These are phyloP conservation scores for Mormyrus proboscirostris DNA, from an alignment of 2,797 vertebrate genomes.

Conservation along the genomic window DNA sequence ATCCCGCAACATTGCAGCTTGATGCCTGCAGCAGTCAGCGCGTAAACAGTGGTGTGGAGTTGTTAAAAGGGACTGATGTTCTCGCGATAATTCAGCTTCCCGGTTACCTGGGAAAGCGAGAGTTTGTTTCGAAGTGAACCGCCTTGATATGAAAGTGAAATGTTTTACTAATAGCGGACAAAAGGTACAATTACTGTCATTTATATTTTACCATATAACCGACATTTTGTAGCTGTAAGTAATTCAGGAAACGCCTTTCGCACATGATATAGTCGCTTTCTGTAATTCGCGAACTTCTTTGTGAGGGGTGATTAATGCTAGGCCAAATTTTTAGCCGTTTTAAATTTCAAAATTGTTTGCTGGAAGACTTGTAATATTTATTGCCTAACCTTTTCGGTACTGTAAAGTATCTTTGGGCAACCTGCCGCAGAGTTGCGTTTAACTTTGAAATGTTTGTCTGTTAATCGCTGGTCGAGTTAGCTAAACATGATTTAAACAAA, in stretches of 20 bases:
- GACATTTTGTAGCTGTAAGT: too few relatives aligned
- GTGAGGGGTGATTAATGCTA: not conserved
- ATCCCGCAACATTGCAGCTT: not conserved
- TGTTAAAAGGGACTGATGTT: slow-evolving; percentile 22
- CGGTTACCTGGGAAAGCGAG: slow-evolving; percentile 61
- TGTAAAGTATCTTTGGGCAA: not conserved
- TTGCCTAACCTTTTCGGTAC: not conserved
- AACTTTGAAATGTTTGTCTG: not conserved
- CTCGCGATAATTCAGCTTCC: slow-evolving; percentile 55
- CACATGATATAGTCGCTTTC: not conserved
- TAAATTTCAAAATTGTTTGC: not conserved
- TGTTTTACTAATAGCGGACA: not conserved
- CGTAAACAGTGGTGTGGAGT: not conserved
- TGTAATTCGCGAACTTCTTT: not conserved
- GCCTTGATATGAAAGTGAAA: slow-evolving; percentile 28
- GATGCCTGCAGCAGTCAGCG: not conserved
- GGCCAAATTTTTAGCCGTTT: not conserved
- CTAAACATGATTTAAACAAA: not conserved
- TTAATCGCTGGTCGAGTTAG: not conserved
- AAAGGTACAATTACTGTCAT: too few relatives aligned
- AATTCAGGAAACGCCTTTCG: not conserved
- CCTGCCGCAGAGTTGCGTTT: not conserved
- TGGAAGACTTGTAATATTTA: not conserved
- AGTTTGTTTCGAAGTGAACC: slow-evolving; percentile 42
- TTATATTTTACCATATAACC: not conserved